A percentile compares a stretch with the other conserved stretches of the same genome.
Conservation (phyloP, 1,140 invertebrate genomes). For the Sitobion miscanthi region DNA sequence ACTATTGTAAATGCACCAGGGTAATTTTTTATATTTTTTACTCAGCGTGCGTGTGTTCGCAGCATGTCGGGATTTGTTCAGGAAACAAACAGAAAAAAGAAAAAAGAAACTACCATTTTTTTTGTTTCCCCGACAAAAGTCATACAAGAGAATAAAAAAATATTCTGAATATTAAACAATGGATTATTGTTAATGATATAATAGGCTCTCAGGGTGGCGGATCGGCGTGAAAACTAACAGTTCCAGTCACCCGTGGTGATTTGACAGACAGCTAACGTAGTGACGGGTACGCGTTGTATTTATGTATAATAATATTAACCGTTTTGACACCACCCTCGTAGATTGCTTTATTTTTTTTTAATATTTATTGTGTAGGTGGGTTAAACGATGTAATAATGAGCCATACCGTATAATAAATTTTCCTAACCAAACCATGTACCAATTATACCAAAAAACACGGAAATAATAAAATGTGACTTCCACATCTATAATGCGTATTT, state of each 20-base stretch:
- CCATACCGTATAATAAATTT: not conserved
- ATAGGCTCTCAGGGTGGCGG: slow-evolving; percentile 54
- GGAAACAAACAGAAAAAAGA: slow-evolving; percentile 22
- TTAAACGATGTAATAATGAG: slow-evolving; percentile 14
- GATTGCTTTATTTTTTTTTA: not conserved
- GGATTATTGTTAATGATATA: slow-evolving; percentile 55
- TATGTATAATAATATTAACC: slow-evolving; percentile 51
- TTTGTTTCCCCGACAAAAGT: slow-evolving; percentile 40
- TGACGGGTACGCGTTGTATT: not conserved
- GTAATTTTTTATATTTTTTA: slow-evolving; percentile 31
- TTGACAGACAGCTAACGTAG: slow-evolving; percentile 52
- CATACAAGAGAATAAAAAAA: slow-evolving; percentile 40
- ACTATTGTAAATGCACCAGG: slow-evolving; percentile 26
- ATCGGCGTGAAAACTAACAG: slow-evolving; percentile 56
- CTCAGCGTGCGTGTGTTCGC: slow-evolving; percentile 30
- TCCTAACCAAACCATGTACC: not conserved
- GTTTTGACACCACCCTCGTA: slow-evolving; percentile 51
- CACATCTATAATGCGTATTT: not conserved
- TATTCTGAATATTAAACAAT: slow-evolving; percentile 54
- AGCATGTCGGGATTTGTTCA: slow-evolving; percentile 20
- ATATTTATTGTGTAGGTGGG: not conserved
- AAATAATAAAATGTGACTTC: not conserved
- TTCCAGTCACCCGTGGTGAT: slow-evolving; percentile 53
- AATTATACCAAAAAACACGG: not conserved
- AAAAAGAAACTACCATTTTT: slow-evolving; percentile 38